Conservation (phyloP, 2,113 vertebrate species). For the Solea solea region DNA sequence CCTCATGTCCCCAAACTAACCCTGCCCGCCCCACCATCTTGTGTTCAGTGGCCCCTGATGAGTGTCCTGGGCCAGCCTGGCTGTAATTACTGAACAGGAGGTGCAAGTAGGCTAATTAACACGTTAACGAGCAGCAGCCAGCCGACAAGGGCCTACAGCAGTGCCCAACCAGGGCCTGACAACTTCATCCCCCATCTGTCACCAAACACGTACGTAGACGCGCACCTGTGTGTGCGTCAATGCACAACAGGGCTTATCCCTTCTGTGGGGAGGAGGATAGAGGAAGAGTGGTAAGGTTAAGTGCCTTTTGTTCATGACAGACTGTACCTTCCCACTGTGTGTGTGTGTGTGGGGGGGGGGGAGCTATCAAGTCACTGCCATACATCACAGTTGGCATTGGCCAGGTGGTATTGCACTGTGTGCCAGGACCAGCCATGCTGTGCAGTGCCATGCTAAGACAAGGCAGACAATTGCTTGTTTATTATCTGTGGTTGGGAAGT, state of each 20-base stretch:
- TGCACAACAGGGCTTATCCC: constrained; percentile 11
- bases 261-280: constrained; percentile 22
- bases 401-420: constrained; percentile 44
- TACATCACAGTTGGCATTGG: constrained; percentile 59
- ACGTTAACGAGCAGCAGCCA: constrained; percentile 71
- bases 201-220: constrained; percentile 31
- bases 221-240: constrained; percentile 29
- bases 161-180: constrained; percentile 55
- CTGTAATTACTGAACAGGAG: constrained; percentile 74
- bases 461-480: neutral
- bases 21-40: constrained; percentile 41
- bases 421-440: constrained; percentile 30
- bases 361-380: constrained; percentile 20
- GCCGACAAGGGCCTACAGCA: constrained; percentile 56
- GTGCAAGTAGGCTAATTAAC: constrained; percentile 77
- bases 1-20: constrained; percentile 46
- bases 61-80: constrained; percentile 55
- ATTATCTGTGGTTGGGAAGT: constrained; percentile 4
- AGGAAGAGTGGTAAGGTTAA: constrained; percentile 38
- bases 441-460: constrained; percentile 4
- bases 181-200: constrained; percentile 72
- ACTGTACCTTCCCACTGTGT: constrained; percentile 16
- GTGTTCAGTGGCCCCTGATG: constrained; percentile 61
- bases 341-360: neutral
- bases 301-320: constrained; percentile 45